Evolutionary conservation across 2,888 invertebrate species (phyloP), one percentile per base, ranked within the genome.

Genomic region (Drosophila macrospina): DNA sequence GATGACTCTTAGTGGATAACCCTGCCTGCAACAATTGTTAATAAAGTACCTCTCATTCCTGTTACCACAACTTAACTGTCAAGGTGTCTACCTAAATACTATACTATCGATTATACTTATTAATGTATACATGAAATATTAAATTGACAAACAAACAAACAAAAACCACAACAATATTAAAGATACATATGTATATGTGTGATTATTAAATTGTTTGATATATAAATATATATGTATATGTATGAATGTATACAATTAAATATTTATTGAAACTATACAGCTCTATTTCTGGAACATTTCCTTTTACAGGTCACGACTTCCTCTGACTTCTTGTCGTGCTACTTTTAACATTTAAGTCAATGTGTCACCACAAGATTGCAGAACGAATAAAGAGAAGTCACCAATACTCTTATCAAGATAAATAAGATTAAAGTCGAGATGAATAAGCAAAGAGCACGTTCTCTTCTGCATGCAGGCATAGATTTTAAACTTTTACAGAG

Each of bases 221-320:
- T 66, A 66, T 73, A 56, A 69, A 51, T 67, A 59, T 63, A 74
- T 28, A 28, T 28, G 8, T 28, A 28, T 83, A 63, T 80, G 64
- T 78, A 80, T 26, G 26, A 6, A 26, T 84, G 65, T 81, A 67
- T 74, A 80, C 72, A 80, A 69, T 44, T 63, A 83, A 85, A 80
- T 79, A 82, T 64, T 55, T 79, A 82, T 69, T 56, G 59, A 65
- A 75, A 69, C 47, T 30, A 36, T 5, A n/a, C 4, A n/a, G 8
- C 34, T 28, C 15, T 24, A 16, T 45, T 56, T 56, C 34, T 55
- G 30, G 52, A 54, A 41, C 13, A 5, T 54, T 52, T 52, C 15
- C 26, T 8, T 52, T 20, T 26, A 5, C 50, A 50, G 50, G 26
- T 50, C 36, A 52, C 26, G 28, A 39, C 39, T 52, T 30, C 37